These are phyloP conservation scores for Drosophila orosa DNA, from an alignment of 1,140 invertebrate genomes.

Conservation along the genomic window DNA sequence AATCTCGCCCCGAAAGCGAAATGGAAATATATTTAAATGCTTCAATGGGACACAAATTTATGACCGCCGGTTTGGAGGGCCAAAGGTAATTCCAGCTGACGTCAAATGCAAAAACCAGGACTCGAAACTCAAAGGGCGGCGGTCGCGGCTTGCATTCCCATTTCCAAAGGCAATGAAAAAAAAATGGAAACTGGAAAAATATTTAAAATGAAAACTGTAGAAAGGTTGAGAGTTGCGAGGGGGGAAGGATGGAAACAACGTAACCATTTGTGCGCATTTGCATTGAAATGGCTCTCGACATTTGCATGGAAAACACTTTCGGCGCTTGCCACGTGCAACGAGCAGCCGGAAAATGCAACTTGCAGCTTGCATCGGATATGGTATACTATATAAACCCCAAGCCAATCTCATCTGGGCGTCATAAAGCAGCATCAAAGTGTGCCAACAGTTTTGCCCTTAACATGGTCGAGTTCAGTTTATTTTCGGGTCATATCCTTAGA, in stretches of 20 bases:
- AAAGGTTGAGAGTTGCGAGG: neutral
- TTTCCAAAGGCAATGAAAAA: conserved; percentile 36
- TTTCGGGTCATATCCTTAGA: conserved; percentile 16
- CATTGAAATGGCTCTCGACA: conserved; percentile 71
- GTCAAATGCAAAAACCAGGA: conserved; percentile 63
- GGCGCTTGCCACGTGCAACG: conserved; percentile 55
- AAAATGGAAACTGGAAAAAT: conserved; percentile 40
- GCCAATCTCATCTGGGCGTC: conserved; percentile 31
- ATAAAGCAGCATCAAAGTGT: conserved; percentile 53
- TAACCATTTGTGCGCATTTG: conserved; percentile 72
- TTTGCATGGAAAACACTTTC: conserved; percentile 65
- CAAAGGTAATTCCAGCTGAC: conserved; percentile 41
- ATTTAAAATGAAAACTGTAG: conserved; percentile 56
- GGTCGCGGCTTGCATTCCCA: conserved; percentile 35
- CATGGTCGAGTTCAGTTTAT: conserved; percentile 21
- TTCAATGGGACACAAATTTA: conserved; percentile 67
- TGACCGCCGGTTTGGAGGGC: conserved; percentile 19
- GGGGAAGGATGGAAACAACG: conserved; percentile 13
- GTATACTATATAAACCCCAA: conserved; percentile 1
- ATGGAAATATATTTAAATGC: conserved; percentile 73
- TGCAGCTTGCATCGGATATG: conserved; percentile 29
- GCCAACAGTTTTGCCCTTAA: conserved; percentile 27
- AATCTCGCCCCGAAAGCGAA: conserved; percentile 36
- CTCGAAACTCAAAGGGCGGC: conserved; percentile 20
- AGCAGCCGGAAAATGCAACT: conserved; percentile 35